Conservation (phyloP, 1,140 invertebrate species). For the Ctenoplectra terminalis region DNA sequence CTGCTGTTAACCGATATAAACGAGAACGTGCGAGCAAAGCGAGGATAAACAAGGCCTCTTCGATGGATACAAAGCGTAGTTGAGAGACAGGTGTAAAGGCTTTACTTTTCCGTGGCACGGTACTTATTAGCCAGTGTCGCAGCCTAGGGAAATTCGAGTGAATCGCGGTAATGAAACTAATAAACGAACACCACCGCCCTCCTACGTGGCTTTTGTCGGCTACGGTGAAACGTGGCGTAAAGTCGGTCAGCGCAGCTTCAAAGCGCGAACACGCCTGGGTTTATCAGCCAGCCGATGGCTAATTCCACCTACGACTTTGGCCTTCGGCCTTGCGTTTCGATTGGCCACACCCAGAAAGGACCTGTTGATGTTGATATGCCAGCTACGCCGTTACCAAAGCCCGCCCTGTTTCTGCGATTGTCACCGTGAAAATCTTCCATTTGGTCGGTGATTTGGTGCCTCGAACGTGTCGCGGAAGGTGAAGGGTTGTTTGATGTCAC, state of each 20-base stretch:
- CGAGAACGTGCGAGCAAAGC: not conserved
- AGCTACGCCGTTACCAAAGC: not conserved
- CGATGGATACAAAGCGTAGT: slow-evolving; percentile 18
- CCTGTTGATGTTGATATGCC: slow-evolving; percentile 60
- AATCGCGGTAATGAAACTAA: slow-evolving; percentile 58
- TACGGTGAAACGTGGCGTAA: slow-evolving; percentile 57
- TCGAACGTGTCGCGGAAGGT: not conserved
- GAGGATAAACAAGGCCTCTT: not conserved
- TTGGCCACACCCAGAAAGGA: slow-evolving; percentile 51
- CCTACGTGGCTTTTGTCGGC: not conserved
- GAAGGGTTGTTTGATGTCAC: not conserved
- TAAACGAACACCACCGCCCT: slow-evolving; percentile 22
- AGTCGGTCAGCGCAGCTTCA: slow-evolving; percentile 60
- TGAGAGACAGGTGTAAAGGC: slow-evolving; percentile 15
- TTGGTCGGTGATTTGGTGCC: not conserved
- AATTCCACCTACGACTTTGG: slow-evolving; percentile 59
- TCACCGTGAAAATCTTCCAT: slow-evolving; percentile 5
- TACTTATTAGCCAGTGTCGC: not conserved
- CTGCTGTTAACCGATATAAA: not conserved
- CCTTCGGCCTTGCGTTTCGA: slow-evolving; percentile 48
- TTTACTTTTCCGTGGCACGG: not conserved
- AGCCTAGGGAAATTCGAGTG: slow-evolving; percentile 48
- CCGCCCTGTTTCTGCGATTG: not conserved
- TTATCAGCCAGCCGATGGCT: slow-evolving; percentile 43
- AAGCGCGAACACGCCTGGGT: slow-evolving; percentile 56